phyloP scores from a whole-genome alignment of 2,888 invertebrate genomes.

The Eristalinus aeneus region DNA sequence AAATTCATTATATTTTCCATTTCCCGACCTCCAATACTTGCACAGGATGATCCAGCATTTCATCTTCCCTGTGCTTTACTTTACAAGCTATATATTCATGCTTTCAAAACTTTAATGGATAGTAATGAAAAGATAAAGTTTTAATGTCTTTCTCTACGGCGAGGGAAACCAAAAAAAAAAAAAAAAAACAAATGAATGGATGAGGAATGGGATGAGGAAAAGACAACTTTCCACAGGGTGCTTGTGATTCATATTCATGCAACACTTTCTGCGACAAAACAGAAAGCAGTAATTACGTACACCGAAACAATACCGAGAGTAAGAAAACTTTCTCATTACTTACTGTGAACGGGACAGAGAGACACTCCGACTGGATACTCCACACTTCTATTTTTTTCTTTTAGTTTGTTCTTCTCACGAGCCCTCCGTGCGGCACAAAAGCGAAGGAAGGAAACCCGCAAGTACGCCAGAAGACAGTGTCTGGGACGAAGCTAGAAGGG shows the following conservation, averaged over 20 bases:
- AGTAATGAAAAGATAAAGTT: slow-evolving; percentile 50
- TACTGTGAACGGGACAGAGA: background rate
- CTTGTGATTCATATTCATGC: slow-evolving; percentile 25
- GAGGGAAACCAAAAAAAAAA: background rate
- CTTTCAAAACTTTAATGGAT: slow-evolving; percentile 36
- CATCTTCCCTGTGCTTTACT: background rate
- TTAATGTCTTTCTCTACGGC: slow-evolving; percentile 17
- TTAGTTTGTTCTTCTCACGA: background rate
- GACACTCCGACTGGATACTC: slow-evolving; percentile 1
- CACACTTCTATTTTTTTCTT: background rate
- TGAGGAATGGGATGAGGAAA: background rate
- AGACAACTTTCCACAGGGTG: background rate
- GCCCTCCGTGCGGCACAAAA: background rate
- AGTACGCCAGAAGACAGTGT: background rate
- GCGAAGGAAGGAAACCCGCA: background rate
- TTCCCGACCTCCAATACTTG: background rate
- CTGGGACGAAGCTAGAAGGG: background rate
- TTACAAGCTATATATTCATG: background rate
- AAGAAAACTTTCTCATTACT: slow-evolving; percentile 56
- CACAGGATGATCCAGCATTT: background rate
- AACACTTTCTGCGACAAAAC: slow-evolving; percentile 24
- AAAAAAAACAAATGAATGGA: background rate
- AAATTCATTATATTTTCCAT: background rate
- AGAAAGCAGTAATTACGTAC: slow-evolving; percentile 22
- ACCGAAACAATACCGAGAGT: slow-evolving; percentile 41